Evolutionary conservation across 1,140 invertebrate species (phyloP), one percentile per base, ranked within the genome.

Genomic region (Drosophila mayri): DNA sequence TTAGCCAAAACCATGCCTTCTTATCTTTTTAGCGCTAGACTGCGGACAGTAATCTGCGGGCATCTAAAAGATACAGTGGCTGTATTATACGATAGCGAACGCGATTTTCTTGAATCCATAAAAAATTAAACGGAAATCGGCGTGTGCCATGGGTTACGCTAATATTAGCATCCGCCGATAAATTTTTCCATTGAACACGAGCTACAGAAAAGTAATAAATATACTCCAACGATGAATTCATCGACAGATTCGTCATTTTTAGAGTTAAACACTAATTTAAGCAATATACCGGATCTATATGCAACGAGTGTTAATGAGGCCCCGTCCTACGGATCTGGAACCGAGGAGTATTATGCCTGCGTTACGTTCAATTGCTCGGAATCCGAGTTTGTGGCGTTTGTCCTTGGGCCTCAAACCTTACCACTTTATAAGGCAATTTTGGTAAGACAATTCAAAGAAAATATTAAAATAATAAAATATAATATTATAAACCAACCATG

Each of bases 341-440:
- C 75, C 0, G 81, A 80, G 18, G 75, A 75, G 14, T 63, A 57
- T 22, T 79, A 63, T 43, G 80, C 62, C 8, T 86, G 83, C 52
- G 41, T 84, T 3, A 61, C 83, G n/a, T 94, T 94, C 79, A 94
- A 94, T 72, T 94, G 94, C 57, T 92, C 92, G 6, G 90, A 93
- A 43, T 92, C 93, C 5, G 94, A 94, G 54, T 94, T 93, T 91
- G 82, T 94, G 16, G 91, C 92, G 77, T 93, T 91, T 62, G 80
- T 93, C 59, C 92, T 94, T 75, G 94, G 94, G 0, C 94, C 94
- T 0, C 92, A 94, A 22, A 81, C 92, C 35, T 66, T 94, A 22
- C 94, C 94, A 4, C 79, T 95, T 20, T 74, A 78, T 28, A 93
- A 93, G 61, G 94, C 93, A 4, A 66, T 94, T 4, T 54, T 92